Base-by-base conservation (phyloP, 2,797 vertebrate species). In the Cheirogaleus major region DNA sequence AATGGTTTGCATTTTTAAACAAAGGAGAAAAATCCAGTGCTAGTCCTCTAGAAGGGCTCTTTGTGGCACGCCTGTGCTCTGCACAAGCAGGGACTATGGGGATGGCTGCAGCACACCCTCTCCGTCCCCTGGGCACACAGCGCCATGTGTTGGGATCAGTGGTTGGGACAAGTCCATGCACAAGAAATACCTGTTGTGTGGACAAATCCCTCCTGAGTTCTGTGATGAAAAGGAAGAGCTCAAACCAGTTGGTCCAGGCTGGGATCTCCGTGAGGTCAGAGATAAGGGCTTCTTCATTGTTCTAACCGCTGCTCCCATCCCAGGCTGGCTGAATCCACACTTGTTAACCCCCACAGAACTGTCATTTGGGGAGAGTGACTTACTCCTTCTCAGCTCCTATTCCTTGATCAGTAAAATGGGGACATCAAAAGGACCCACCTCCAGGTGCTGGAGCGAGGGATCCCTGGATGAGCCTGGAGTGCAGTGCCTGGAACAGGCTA, bases 51-150 rank as follows among this genome's bases (percentile, higher is more conserved):
- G 5, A 35, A 12, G 13, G 32, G 2, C 17, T 25, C 4, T n/a
- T 30, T 0, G 1, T 1, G 7, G 23, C 22, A 3, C 0, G 1
- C 11, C 41, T 5, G 7, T 6, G 2, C 1, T 79, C 5, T 15
- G 35, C 18, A 4, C 25, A 25, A 57, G 6, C 0, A 1, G 50
- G 27, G 61, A 10, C n/a, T 5, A 15, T 4, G 55, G n/a, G 35
- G 2, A 4, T 30, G 22, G 11, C 61, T 3, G 3, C 2, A 18
- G 6, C 17, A 1, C 0, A 1, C 7, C 41, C 0, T 5, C 45
- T 57, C 27, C 6, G 5, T 2, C 35, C 5, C 25, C 1, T 15
- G 13, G 55, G 7, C 32, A 43, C 73, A 15, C 2, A 14, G 67
- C 0, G 0, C n/a, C 52, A 2, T 0, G 5, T 59, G 52, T 27